Evolutionary conservation across 2,113 vertebrate genomes (phyloP), one percentile per base, ranked within the genome.

Genomic region (Sylvietta virens): DNA sequence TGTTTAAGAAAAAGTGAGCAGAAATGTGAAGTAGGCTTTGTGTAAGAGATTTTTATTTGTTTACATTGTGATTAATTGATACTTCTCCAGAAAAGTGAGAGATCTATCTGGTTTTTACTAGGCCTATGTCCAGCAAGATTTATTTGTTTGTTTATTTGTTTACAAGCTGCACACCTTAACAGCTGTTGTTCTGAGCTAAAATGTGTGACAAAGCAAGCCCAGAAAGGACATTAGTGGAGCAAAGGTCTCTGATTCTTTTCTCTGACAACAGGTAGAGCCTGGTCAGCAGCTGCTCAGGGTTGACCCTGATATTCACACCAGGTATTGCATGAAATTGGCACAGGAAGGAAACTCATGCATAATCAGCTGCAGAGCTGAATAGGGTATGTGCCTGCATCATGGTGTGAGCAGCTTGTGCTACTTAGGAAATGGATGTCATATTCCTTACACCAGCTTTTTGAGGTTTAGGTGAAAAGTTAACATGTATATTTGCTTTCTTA

Each of bases 341-440:
- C 30, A 31, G 64, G 65, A 87, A 39, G 50, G 23, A 82, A 71
- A 61, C 15, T 73, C 5, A 3, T 12, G 15, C 28, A 62, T 60
- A 40, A 17, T 5, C 21, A 76, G 2, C 16, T 6, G 1, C n/a
- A 57, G 21, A 50, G 35, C 19, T 70, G 13, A 56, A 27, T 19
- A 44, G 24, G 10, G 20, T 18, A 12, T 0, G 0, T 23, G 7
- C 23, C 35, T 66, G 0, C 74, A n/a, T 85, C 0, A 0, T 28
- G 56, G 3, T 66, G 10, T 51, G 27, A 37, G 15, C 8, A 64
- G 15, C 39, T 90, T 8, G 11, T 72, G 30, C 26, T 54, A 1
- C 33, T 73, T 27, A 35, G 21, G 39, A 51, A 90, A 47, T 45
- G 7, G 6, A 27, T 33, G 8, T 58, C 12, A 4, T 60, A 45